Base-by-base conservation (phyloP, 2,888 invertebrate species). In the Pterostichus niger region DNA sequence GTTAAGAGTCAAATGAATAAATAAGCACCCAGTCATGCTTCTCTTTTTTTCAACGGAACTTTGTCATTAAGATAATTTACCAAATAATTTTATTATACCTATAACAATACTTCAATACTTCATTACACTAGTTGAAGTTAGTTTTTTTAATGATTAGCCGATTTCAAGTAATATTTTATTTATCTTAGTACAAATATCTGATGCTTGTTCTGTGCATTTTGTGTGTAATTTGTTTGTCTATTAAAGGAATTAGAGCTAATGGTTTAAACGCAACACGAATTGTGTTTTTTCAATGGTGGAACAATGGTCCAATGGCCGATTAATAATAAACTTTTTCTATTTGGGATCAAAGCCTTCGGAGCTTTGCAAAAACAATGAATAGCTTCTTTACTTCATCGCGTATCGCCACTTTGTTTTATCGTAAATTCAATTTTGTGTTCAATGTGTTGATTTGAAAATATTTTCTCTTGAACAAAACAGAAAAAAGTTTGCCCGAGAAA, bases 391-490 rank as follows among this genome's bases (percentile, higher is more conserved):
- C 68, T 71, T 71, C 68, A 71, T 71, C 44, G 17, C 40, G 40
- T 71, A 71, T 40, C 11, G 68, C 68, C 44, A 71, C 68, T 71
- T 71, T 71, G 68, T 71, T 71, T 68, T 71, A 71, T 71, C 75
- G 52, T 31, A 52, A 75, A 75, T 75, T 75, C 49, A 75, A 75
- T 71, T 75, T 75, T 75, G 75, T 54, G 52, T 75, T 54, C 52
- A 75, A 49, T 75, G 75, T 75, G 49, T 75, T 75, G 75, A 75
- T 75, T 75, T 54, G 52, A 75, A 44, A 49, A 54, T 52, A 75
- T 52, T 75, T 75, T 75, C 75, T 54, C 75, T 52, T 52, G 24
- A 75, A 75, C 75, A 75, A 75, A 75, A 75, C 75, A 75, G 49
- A 52, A 75, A 75, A 75, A 75, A 75, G 75, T 75, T 71, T 71